Conservation (phyloP, 1,140 invertebrate species). For the Aphelinus atriplicis region DNA sequence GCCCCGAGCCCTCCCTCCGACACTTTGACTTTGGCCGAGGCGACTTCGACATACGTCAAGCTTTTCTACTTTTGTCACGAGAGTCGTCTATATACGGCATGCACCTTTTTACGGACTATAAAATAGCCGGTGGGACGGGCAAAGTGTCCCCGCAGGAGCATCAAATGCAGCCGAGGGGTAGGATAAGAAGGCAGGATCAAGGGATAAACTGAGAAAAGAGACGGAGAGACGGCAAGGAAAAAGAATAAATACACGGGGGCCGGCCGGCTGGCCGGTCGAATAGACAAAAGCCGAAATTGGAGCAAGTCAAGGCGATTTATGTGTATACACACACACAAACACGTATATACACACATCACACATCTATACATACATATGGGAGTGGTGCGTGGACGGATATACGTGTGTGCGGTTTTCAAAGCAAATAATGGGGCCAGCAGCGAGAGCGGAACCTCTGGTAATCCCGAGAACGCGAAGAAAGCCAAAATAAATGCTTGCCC, state of each 20-base stretch:
- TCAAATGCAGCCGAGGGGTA: not conserved
- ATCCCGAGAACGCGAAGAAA: not conserved
- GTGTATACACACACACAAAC: not conserved
- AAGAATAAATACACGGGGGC: not conserved
- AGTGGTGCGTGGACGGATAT: not conserved
- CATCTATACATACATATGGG: too few relatives aligned
- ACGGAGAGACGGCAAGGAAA: not conserved
- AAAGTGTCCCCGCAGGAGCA: not conserved
- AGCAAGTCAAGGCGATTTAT: not conserved
- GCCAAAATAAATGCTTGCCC: not conserved
- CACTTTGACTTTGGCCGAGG: not conserved
- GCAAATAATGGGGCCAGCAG: constrained; percentile 18
- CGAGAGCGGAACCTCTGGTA: constrained; percentile 23
- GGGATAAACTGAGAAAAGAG: not conserved
- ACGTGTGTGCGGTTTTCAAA: constrained; percentile 20
- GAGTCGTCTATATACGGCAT: constrained; percentile 31
- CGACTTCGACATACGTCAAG: not conserved
- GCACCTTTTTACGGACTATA: constrained; percentile 60
- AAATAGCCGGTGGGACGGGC: constrained; percentile 46
- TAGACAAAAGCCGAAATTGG: constrained; percentile 3
- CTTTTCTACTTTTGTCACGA: constrained; percentile 27
- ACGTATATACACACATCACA: too few relatives aligned
- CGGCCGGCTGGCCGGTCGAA: not conserved
- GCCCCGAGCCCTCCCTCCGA: not conserved
- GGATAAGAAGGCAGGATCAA: not conserved